phyloP scores from a whole-genome alignment of 2,113 vertebrate species.

The Tupaia chinensis region DNA sequence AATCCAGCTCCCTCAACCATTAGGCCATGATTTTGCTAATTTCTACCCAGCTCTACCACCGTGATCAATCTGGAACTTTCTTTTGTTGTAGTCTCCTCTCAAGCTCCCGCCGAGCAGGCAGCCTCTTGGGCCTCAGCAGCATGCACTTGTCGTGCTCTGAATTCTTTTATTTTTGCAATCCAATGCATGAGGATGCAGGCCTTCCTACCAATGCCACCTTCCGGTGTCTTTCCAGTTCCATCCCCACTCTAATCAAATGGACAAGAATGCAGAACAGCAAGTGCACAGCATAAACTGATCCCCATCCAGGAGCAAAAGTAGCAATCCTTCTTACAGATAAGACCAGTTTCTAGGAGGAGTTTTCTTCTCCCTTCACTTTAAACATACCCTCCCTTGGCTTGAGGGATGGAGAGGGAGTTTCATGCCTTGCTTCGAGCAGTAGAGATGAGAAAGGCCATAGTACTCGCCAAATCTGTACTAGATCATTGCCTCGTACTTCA shows the following conservation, averaged over 20 bases:
- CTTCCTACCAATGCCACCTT: accelerated
- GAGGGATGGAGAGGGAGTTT: background rate
- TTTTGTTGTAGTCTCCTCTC: background rate
- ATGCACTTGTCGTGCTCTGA: background rate
- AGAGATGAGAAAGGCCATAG: too few relatives aligned
- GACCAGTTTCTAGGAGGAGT: background rate
- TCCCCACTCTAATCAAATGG: background rate
- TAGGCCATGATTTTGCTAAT: background rate
- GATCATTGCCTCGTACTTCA: background rate
- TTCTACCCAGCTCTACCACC: too few relatives aligned
- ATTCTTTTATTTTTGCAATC: background rate
- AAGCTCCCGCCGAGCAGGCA: accelerated
- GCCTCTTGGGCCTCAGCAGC: background rate
- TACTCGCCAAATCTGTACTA: background rate
- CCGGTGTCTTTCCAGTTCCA: background rate
- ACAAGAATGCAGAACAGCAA: background rate
- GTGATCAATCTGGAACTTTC: background rate
- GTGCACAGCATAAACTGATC: background rate
- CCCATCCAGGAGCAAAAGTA: background rate
- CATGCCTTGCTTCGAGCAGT: background rate
- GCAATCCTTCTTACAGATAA: background rate
- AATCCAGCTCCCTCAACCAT: too few relatives aligned
- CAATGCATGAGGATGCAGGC: background rate
- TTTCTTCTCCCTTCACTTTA: background rate
- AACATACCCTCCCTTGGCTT: background rate